These are phyloP conservation scores for Macroteleia sp. DNA, from an alignment of 2,888 invertebrate genomes.

Conservation along the genomic window DNA sequence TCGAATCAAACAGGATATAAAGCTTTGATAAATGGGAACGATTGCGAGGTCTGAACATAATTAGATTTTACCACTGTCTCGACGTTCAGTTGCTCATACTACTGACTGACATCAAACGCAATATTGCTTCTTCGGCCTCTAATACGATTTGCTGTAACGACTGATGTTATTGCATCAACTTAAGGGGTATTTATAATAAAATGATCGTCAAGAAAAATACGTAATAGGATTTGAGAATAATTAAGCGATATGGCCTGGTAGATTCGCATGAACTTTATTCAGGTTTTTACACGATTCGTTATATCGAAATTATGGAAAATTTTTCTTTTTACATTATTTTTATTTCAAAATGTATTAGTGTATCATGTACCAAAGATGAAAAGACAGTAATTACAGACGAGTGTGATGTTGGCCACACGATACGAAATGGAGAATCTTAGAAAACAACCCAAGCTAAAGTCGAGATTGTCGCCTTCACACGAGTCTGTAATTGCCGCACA, in stretches of 20 bases:
- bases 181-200: background rate
- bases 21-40: slow-evolving; percentile 19
- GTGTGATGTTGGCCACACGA: too few species aligned
- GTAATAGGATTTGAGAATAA: slow-evolving; percentile 11
- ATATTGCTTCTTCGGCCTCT: slow-evolving; percentile 35
- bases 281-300: too few species aligned
- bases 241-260: slow-evolving; percentile 1
- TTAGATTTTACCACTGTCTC: slow-evolving; percentile 41
- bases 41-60: slow-evolving; percentile 27
- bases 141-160: slow-evolving; percentile 26
- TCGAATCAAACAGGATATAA: slow-evolving; percentile 26
- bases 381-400: too few species aligned
- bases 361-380: too few species aligned
- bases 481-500: too few species aligned
- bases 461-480: too few species aligned
- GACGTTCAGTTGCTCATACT: too few species aligned
- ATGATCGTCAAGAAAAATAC: slow-evolving; percentile 19
- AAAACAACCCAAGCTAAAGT: too few species aligned
- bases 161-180: slow-evolving; percentile 32
- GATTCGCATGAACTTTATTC: background rate
- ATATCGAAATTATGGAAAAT: background rate
- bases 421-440: too few species aligned
- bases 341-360: too few species aligned
- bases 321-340: too few species aligned
- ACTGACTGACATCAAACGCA: slow-evolving; percentile 42